Conservation (phyloP, 53 echinoderm and acorn worm species). For the Zoroaster sp. region DNA sequence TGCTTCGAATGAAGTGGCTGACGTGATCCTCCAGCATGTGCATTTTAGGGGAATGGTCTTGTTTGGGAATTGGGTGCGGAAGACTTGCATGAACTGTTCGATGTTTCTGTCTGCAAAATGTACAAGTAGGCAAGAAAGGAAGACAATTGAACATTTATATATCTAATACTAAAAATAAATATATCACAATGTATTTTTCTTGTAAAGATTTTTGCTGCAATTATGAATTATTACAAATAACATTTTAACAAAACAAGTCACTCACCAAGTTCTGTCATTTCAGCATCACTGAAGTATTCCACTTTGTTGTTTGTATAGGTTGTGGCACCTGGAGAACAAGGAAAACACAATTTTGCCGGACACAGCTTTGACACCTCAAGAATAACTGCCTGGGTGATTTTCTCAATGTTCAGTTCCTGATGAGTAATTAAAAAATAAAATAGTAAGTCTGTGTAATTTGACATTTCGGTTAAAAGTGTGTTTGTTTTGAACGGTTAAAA, state of each 20-base stretch:
- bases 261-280: conserved; percentile 9
- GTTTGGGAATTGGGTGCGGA: conserved; percentile 3
- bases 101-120: conserved; percentile 4
- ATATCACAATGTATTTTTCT: not conserved
- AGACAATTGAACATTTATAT: not conserved
- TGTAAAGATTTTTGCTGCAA: no score
- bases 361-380: not conserved
- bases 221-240: no score
- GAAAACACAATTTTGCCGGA: not conserved
- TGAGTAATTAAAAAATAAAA: not conserved
- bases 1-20: conserved; percentile 6
- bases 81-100: not conserved
- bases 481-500: no score
- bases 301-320: not conserved
- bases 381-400: not conserved
- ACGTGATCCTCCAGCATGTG: conserved; percentile 54
- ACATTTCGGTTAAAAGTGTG: no score
- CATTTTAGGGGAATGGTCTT: conserved; percentile 42
- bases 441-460: no score
- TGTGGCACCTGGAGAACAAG: not conserved
- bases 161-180: no score
- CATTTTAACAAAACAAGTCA: not conserved
- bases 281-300: not conserved
- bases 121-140: no score
- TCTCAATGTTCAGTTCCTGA: not conserved